Conservation (phyloP, 1,140 invertebrate species). For the Brachionus sp. region DNA sequence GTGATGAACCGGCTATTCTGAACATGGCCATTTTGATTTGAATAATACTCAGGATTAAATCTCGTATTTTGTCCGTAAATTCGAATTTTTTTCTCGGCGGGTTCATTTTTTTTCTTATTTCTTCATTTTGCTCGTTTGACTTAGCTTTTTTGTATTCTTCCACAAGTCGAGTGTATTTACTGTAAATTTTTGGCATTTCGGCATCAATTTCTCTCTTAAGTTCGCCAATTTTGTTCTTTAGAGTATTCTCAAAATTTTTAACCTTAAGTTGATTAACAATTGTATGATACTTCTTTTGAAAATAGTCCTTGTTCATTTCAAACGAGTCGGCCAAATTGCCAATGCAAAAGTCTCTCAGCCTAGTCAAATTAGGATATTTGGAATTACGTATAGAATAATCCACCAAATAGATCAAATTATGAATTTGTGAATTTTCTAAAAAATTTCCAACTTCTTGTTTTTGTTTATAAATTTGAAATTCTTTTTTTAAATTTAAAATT, state of each 20-base stretch:
- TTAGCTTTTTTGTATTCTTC: not conserved
- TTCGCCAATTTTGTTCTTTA: conserved; percentile 8
- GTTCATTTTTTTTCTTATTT: conserved; percentile 4
- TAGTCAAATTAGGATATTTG: not conserved
- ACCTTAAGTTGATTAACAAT: not conserved
- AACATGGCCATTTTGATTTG: conserved; percentile 6
- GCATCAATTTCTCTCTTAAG: conserved; percentile 1
- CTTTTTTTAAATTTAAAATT: conserved; percentile 13
- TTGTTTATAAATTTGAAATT: not conserved
- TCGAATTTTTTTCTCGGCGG: conserved; percentile 38
- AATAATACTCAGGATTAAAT: not conserved
- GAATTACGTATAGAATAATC: not conserved
- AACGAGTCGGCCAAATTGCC: not conserved
- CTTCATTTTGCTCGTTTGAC: not conserved
- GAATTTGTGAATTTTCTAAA: not conserved
- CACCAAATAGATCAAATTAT: not conserved
- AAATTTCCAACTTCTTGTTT: conserved; percentile 1
- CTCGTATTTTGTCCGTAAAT: conserved; percentile 17
- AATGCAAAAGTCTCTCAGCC: conserved; percentile 1
- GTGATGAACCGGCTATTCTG: not conserved
- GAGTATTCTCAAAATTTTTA: not conserved
- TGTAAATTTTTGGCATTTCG: conserved; percentile 9
- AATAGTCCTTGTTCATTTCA: not conserved
- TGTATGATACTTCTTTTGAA: not conserved
- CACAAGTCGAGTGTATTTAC: not conserved